Evolutionary conservation across 1,140 invertebrate genomes (phyloP).

Genomic region (Phortica variegata): DNA sequence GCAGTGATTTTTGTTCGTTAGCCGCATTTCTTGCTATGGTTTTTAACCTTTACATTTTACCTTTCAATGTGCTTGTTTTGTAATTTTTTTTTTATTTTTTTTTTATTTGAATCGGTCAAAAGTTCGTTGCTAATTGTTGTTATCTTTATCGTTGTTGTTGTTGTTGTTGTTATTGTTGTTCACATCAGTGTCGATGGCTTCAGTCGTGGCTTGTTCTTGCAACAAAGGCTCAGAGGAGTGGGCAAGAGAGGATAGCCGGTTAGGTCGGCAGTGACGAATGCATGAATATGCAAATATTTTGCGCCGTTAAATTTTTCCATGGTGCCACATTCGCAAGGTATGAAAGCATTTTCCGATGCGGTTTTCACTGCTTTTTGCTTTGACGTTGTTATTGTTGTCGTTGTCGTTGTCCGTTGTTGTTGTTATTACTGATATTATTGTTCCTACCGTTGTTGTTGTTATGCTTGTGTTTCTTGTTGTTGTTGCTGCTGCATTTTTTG

Average conservation of each 20-base stretch:
- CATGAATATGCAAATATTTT: conserved; percentile 37
- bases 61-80: neutral
- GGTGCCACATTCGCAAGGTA: conserved; percentile 36
- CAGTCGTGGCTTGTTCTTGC: too few relatives aligned
- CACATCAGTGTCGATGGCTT: too few relatives aligned
- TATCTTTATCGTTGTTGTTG: too few relatives aligned
- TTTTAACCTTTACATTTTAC: neutral
- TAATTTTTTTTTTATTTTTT: neutral
- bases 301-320: conserved; percentile 51
- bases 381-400: too few relatives aligned
- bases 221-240: too few relatives aligned
- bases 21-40: neutral
- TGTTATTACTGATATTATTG: too few relatives aligned
- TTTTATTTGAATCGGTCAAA: conserved; percentile 19
- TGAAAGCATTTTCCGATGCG: conserved; percentile 50
- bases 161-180: too few relatives aligned
- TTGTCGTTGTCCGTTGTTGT: too few relatives aligned
- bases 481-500: conserved; percentile 48
- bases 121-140: conserved; percentile 39
- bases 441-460: conserved; percentile 41
- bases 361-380: conserved; percentile 44
- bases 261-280: conserved; percentile 12
- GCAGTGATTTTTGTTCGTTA: conserved; percentile 1
- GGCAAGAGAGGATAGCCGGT: too few relatives aligned
- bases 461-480: conserved; percentile 45